Evolutionary conservation across 2,113 vertebrate species (phyloP), one percentile per base, ranked within the genome.

Genomic region (Gulo gulo): DNA sequence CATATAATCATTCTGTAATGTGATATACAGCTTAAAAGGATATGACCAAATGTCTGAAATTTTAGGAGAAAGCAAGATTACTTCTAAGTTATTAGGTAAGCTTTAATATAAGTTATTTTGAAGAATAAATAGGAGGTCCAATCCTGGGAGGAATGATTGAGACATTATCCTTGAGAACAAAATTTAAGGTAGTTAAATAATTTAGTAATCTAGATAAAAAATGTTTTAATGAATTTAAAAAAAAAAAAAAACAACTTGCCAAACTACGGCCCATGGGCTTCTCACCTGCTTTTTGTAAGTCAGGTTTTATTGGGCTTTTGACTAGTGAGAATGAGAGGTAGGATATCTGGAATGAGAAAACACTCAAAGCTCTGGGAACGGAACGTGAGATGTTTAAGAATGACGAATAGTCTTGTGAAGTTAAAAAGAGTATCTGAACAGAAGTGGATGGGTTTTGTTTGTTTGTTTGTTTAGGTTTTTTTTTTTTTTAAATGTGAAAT

Each of bases 21-120:
- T 18, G 9, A 63, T 55, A 87, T 57, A 39, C 3, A 55, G 4
- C 24, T 88, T 67, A 55, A 7, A 61, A 57, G 76, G 59, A 24
- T 47, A 61, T 26, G 47, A 31, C 7, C 29, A 86, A 69, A 45
- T 61, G 7, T 69, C 16, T 59, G 14, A 79, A 31, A 83, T 67
- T 94, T 95, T 83, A 94, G n/a, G 12, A 87, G 9, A 78, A 95
- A 93, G 42, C 24, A 90, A 36, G 76, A 65, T 20, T 45, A 79
- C 52, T 63, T 78, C n/a, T 87, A 24, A 63, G 4, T 16, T 82
- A 42, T 47, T n/a, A 24, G 12, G 4, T 90, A 67, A 94, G 14
- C 45, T 69, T 83, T 74, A 84, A 42, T 47, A 88, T 14, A 88
- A 6, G 26, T 81, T 4, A 85, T 36, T 81, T 81, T 61, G 24